These are phyloP conservation scores for Spatula clypeata DNA, from an alignment of 2,797 vertebrate genomes.

Conservation along the genomic window DNA sequence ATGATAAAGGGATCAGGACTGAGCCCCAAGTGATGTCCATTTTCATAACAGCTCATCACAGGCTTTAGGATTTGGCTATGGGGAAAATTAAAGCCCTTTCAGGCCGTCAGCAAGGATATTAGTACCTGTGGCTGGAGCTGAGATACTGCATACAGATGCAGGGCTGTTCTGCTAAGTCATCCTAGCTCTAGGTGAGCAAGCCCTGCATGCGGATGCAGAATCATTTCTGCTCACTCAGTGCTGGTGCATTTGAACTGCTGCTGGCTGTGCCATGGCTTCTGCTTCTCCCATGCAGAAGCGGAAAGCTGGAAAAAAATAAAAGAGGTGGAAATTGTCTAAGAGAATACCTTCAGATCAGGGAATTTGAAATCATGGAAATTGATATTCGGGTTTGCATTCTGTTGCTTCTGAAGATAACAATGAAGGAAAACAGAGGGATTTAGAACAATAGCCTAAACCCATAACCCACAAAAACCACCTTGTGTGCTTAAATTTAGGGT, in stretches of 20 bases:
- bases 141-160: not conserved
- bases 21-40: not conserved
- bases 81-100: not conserved
- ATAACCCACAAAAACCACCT: not conserved
- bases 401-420: not conserved
- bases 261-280: not conserved
- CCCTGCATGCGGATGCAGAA: not conserved
- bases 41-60: not conserved
- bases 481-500: not conserved
- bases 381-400: not conserved
- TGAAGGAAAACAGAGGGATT: not conserved
- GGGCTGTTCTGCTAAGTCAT: slow-evolving; percentile 65
- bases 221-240: not conserved
- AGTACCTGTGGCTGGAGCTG: not conserved
- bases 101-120: not conserved
- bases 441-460: not conserved
- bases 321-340: not conserved
- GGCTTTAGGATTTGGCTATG: not conserved
- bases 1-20: not conserved
- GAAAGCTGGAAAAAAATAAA: not conserved
- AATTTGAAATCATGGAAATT: not conserved
- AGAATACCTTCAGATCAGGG: not conserved
- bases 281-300: not conserved
- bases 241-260: not conserved
- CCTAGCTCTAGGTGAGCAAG: slow-evolving; percentile 13